Evolutionary conservation across 2,113 vertebrate species (phyloP).

Genomic region (Gallinago undulata): DNA sequence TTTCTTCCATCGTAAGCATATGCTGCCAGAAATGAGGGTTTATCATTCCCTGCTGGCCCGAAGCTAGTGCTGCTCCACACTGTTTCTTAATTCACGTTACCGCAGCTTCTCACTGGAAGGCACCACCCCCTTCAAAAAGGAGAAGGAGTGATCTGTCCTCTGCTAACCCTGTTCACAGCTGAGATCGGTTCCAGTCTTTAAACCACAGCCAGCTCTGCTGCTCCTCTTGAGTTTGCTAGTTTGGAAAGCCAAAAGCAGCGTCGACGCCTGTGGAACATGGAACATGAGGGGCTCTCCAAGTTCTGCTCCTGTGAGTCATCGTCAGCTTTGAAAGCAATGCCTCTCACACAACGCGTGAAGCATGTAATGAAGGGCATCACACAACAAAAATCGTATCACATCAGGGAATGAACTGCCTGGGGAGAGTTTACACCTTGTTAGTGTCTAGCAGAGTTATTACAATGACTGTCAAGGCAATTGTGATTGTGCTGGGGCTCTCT

Average conservation of each 20-base stretch:
- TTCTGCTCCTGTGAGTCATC: background rate
- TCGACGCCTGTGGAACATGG: accelerated
- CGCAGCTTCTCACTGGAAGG: background rate
- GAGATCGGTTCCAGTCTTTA: background rate
- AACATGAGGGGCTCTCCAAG: background rate
- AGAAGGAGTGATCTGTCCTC: background rate
- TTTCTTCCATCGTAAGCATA: background rate
- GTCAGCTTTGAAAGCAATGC: background rate
- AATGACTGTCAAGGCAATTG: background rate
- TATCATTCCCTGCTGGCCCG: background rate
- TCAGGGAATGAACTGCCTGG: background rate
- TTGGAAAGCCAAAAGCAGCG: background rate
- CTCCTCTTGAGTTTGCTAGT: background rate
- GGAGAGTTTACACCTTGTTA: background rate
- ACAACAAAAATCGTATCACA: accelerated
- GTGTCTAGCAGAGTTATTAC: background rate
- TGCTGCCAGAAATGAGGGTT: background rate
- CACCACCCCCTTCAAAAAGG: background rate
- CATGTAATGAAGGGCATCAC: background rate
- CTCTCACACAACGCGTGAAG: background rate
- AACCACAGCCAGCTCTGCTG: background rate
- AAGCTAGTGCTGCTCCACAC: background rate
- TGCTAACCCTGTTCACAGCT: background rate
- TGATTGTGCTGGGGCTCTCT: background rate
- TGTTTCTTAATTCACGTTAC: background rate